Conservation (phyloP, 2,113 vertebrate genomes). For the Eurypyga helias region DNA sequence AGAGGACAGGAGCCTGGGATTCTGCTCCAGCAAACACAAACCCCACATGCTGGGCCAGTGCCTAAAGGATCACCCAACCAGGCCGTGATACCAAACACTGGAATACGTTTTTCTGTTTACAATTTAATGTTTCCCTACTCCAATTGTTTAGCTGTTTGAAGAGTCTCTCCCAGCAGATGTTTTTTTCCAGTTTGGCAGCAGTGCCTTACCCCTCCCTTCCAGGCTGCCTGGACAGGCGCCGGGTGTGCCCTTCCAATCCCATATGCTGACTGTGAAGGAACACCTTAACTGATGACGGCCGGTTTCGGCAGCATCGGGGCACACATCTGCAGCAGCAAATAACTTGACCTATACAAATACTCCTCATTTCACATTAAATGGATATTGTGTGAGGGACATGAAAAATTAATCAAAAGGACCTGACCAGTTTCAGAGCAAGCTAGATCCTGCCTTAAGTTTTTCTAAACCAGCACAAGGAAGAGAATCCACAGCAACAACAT, state of each 20-base stretch:
- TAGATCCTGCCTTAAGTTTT: background rate
- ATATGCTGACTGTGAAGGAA: fast-evolving
- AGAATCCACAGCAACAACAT: background rate
- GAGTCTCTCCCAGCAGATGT: background rate
- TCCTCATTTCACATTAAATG: background rate
- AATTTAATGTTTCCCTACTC: background rate
- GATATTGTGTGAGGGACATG: background rate
- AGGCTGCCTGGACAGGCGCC: background rate
- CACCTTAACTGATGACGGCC: background rate
- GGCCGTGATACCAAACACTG: background rate
- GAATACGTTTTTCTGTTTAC: background rate
- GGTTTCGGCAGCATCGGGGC: fast-evolving
- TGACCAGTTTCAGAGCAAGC: background rate
- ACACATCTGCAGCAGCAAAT: background rate
- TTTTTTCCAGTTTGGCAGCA: background rate
- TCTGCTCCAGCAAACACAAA: background rate
- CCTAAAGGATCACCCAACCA: background rate
- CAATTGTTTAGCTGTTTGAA: background rate
- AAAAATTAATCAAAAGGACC: background rate
- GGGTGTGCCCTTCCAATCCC: background rate
- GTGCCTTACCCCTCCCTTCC: background rate
- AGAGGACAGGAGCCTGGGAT: background rate
- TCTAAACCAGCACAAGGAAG: background rate
- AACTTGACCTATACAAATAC: background rate
- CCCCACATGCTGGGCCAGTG: fast-evolving